Conservation (phyloP, 2,888 invertebrate species). For the Trissolcus brochymenae region DNA sequence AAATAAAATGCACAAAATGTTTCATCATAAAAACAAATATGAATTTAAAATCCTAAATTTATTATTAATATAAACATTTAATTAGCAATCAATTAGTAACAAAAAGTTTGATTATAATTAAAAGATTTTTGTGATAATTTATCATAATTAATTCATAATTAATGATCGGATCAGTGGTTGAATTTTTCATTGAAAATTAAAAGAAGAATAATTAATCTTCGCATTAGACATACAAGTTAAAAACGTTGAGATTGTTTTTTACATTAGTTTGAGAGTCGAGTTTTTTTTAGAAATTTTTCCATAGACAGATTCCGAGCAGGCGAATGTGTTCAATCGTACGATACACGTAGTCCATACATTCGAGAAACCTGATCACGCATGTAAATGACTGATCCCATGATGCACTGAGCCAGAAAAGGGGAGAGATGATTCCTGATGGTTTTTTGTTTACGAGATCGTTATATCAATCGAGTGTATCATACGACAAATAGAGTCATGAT, state of each 20-base stretch:
- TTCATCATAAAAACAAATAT: too few species aligned
- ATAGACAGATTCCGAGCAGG: slow-evolving; percentile 32
- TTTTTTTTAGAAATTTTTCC: slow-evolving; percentile 15
- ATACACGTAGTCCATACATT: slow-evolving; percentile 48
- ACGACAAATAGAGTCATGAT: slow-evolving; percentile 26
- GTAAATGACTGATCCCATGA: slow-evolving; percentile 54
- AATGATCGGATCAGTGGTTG: background rate
- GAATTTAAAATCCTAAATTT: too few species aligned
- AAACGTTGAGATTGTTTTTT: too few species aligned
- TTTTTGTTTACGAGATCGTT: slow-evolving; percentile 44
- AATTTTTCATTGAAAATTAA: background rate
- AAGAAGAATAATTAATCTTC: background rate
- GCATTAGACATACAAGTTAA: too few species aligned
- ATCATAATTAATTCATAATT: too few species aligned
- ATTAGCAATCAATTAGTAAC: too few species aligned
- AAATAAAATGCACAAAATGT: too few species aligned
- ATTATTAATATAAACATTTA: too few species aligned
- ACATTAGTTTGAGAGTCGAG: background rate
- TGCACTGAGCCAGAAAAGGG: slow-evolving; percentile 47
- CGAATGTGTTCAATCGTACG: slow-evolving; percentile 44
- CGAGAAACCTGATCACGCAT: slow-evolving; percentile 53
- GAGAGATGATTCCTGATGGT: slow-evolving; percentile 38
- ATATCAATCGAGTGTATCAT: slow-evolving; percentile 17
- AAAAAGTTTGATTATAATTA: too few species aligned
- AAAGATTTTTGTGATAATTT: too few species aligned